These are phyloP conservation scores for Pipa parva DNA, from an alignment of 2,113 vertebrate species.

Conservation along the genomic window DNA sequence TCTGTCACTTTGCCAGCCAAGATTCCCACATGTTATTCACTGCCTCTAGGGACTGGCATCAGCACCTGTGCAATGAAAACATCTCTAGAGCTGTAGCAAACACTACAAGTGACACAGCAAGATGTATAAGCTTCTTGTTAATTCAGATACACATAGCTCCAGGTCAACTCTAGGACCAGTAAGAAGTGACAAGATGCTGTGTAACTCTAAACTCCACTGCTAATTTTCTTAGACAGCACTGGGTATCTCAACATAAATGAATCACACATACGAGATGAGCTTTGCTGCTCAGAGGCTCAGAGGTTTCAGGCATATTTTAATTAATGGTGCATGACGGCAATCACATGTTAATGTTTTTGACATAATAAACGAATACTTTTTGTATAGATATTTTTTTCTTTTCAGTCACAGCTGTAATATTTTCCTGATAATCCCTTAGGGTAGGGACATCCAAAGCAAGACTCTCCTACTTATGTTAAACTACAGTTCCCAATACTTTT, in stretches of 20 bases:
- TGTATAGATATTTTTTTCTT: background rate
- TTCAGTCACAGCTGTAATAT: background rate
- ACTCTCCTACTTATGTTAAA: no score
- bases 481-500: no score
- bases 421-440: background rate
- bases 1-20: constrained; percentile 10
- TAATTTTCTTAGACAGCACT: constrained; percentile 45
- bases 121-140: constrained; percentile 45
- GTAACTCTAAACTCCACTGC: constrained; percentile 49
- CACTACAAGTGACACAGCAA: constrained; percentile 40
- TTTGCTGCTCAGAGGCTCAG: constrained; percentile 46
- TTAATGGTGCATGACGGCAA: constrained; percentile 54
- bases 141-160: constrained; percentile 43
- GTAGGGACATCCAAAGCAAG: no score
- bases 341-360: constrained; percentile 53
- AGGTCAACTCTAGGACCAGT: constrained; percentile 53
- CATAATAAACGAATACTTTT: background rate
- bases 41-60: constrained; percentile 33
- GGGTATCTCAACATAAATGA: constrained; percentile 59
- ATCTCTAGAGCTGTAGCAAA: constrained; percentile 44
- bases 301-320: constrained; percentile 56
- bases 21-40: constrained; percentile 26
- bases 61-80: constrained; percentile 19
- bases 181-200: constrained; percentile 53
- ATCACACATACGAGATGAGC: constrained; percentile 60